Base-by-base conservation (phyloP, 2,888 invertebrate species). In the Lithophane semibrunnea region DNA sequence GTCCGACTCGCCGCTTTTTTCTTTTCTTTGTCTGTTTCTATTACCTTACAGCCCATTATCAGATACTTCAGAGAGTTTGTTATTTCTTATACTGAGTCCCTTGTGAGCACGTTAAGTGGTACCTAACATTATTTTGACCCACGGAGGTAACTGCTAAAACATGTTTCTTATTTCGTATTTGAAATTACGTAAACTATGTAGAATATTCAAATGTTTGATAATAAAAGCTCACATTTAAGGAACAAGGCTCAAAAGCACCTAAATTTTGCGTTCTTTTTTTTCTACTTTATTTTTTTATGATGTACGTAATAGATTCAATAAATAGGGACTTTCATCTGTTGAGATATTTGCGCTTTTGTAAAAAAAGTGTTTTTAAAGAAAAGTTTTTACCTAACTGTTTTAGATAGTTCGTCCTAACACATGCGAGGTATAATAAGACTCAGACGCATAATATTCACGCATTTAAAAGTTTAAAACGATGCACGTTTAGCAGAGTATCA, bases 401-500 rank as follows among this genome's bases (percentile, higher is more conserved):
- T 21, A 12, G 7, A 61, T 1, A 7, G 1, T 37, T 63, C 37
- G 29, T 37, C 61, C 29, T 29, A 21, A 3, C 37, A 21, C 3
- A 37, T 63, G 3, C 37, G 2, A 13, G 0, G 7, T 37, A 37
- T 37, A 37, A 37, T 37, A 37, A 13, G 12, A 37, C 21, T 21
- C 13, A 67, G 24, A 67, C 18, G 42, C 18, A 66, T n/a, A n/a
- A 60, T 56, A 63, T 37, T n/a, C 8, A 10, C 3, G 16, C 12
- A 18, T 54, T 21, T 9, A n/a, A 61, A 61, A 63, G 3, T 68
- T 68, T 54, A 54, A 24, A 71, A 21, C 13, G n/a, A 13, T 54
- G 37, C 8, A 60, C 42, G 29, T 61, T 67, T 80, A 67, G n/a
- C 37, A 80, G 72, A 56, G 12, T 37, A 37, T 60, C 16, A 49